These are phyloP conservation scores for Scolopax rusticola DNA, from an alignment of 2,797 vertebrate genomes.

Conservation along the genomic window DNA sequence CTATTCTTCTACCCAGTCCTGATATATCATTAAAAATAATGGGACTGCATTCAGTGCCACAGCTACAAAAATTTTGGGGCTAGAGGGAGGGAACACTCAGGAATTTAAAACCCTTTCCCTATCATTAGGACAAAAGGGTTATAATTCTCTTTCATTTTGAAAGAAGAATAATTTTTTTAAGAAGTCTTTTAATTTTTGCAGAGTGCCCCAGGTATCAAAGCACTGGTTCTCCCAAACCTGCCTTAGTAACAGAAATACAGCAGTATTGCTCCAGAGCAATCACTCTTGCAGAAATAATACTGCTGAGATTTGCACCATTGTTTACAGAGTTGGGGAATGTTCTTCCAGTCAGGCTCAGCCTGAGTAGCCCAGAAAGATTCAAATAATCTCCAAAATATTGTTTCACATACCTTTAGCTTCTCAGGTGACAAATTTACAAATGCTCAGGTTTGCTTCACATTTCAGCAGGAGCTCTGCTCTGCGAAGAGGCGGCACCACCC, in stretches of 20 bases:
- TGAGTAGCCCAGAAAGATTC: neutral
- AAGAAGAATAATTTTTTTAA: slow-evolving; percentile 38
- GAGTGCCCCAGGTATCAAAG: slow-evolving; percentile 47
- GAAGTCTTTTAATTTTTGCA: slow-evolving; percentile 65
- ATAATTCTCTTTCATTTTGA: slow-evolving; percentile 66
- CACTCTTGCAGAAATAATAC: neutral
- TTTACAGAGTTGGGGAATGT: neutral
- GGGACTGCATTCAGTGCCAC: slow-evolving; percentile 34
- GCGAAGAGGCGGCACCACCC: neutral
- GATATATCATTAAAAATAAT: slow-evolving; percentile 72
- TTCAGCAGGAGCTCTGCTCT: neutral
- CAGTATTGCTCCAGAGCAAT: slow-evolving; percentile 9
- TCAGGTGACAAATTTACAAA: neutral
- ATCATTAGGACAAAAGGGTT: slow-evolving; percentile 67
- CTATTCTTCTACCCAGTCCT: slow-evolving; percentile 58
- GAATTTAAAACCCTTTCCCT: slow-evolving; percentile 68
- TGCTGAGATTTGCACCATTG: neutral
- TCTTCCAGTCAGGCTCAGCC: neutral
- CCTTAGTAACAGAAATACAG: neutral
- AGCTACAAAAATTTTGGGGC: slow-evolving; percentile 61
- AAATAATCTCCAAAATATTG: neutral
- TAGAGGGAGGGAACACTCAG: slow-evolving; percentile 46
- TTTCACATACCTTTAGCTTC: neutral
- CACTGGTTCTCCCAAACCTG: neutral
- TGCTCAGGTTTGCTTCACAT: neutral